Conservation (phyloP, 2,113 vertebrate genomes). For the Ploceus nigricollis region DNA sequence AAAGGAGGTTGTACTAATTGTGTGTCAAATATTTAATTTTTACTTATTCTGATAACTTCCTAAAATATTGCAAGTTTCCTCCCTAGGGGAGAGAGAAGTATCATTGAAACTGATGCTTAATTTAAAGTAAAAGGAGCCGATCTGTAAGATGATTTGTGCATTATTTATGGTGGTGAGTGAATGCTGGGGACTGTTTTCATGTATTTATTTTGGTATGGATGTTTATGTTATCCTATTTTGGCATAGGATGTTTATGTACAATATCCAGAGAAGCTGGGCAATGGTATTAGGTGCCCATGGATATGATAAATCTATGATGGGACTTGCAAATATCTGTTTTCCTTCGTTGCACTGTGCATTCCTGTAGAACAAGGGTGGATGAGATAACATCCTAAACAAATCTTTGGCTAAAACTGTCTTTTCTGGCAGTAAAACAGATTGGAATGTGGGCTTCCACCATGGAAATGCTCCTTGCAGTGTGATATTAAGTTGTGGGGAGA, state of each 20-base stretch:
- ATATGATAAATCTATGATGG: not conserved
- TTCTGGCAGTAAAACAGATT: not conserved
- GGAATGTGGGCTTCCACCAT: not conserved
- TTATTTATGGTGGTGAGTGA: not conserved
- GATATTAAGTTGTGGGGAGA: not conserved
- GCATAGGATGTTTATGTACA: not conserved
- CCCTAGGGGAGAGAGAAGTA: not conserved
- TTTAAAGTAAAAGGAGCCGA: not conserved
- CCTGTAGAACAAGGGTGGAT: not conserved
- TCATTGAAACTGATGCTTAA: not conserved
- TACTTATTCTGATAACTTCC: not conserved
- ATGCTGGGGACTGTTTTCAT: not conserved
- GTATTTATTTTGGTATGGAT: not conserved
- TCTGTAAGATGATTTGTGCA: not conserved
- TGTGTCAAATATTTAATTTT: conserved; percentile 1
- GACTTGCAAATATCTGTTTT: not conserved
- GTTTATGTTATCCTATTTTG: too few species aligned
- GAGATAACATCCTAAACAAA: not conserved
- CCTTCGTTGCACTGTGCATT: not conserved
- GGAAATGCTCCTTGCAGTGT: not conserved
- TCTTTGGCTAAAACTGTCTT: not conserved
- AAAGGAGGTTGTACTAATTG: conserved; percentile 24
- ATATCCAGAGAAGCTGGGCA: not conserved
- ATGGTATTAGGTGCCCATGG: not conserved
- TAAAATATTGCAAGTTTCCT: not conserved